Evolutionary conservation across 2,888 invertebrate species (phyloP), one percentile per base, ranked within the genome.

Genomic region (Aleiodes leptofemur): DNA sequence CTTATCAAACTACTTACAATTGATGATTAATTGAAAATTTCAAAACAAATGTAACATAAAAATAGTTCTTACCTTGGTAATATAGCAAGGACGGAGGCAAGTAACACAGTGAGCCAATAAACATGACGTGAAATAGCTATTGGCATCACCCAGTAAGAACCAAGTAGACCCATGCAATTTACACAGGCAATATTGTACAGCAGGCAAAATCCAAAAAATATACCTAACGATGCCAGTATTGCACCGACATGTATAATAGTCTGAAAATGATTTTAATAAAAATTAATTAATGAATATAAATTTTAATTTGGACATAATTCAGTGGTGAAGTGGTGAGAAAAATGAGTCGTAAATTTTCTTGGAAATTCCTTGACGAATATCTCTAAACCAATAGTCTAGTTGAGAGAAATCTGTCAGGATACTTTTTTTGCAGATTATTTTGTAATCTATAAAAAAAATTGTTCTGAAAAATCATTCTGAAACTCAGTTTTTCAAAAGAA

Each of bases 111-210:
- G 72, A 96, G 91, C 96, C 97, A 98, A 91, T 96, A 97, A 29
- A 93, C 90, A 4, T 94, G 92, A 78, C 95, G 93, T 34, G 90
- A 89, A 85, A 97, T 91, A 70, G 96, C 94, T 86, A 93, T 92
- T 87, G 95, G 94, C 90, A 97, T 94, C 73, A 97, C 96, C 94
- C 95, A 95, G 90, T 95, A 97, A 34, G 96, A 97, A 83, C 96
- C 96, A 53, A 96, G 96, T 83, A 97, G 91, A 74, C 94, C 94
- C 88, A 96, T 93, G 90, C 96, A 96, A 82, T 93, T 93, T 79
- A 96, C 93, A 89, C 96, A 96, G 80, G 96, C 90, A 9, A 94
- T 92, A 91, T 97, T 96, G 91, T 97, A 97, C 69, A 96, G 87
- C 76, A 98, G 90, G 77, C 96, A 96, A 90, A 97, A 95, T 82